Percentiles rank a stretch among this genome's conserved stretches.
Evolutionary conservation across 2,797 vertebrate genomes (phyloP).

Genomic region (Schizopygopsis pylzovi): DNA sequence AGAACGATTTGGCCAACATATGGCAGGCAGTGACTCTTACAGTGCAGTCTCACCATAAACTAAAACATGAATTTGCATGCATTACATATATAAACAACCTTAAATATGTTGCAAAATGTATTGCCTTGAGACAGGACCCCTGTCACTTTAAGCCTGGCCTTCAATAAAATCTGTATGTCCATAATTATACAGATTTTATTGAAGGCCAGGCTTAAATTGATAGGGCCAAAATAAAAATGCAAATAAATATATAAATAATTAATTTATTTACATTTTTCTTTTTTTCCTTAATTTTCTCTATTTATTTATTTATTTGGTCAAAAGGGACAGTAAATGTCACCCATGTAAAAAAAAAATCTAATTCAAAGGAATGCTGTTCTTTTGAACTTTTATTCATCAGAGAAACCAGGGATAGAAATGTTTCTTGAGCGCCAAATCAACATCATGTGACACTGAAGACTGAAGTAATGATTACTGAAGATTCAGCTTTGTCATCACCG

Average conservation of each 20-base stretch:
- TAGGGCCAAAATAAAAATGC: too few relatives aligned
- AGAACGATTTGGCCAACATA: conserved; percentile 63
- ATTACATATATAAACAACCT: not conserved
- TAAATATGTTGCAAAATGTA: not conserved
- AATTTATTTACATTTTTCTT: too few relatives aligned
- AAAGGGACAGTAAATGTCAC: too few relatives aligned
- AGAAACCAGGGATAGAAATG: not conserved
- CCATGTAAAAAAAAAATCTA: too few relatives aligned
- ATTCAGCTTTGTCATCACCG: not conserved
- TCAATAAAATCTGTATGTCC: not conserved
- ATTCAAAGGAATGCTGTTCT: not conserved
- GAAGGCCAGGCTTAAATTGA: too few relatives aligned
- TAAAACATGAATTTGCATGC: conserved; percentile 13
- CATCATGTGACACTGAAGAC: not conserved
- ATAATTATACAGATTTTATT: too few relatives aligned
- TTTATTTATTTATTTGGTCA: too few relatives aligned
- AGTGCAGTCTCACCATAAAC: not conserved
- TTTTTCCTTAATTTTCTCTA: too few relatives aligned
- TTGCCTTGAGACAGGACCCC: not conserved
- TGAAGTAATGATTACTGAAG: not conserved
- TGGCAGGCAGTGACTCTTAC: conserved; percentile 40
- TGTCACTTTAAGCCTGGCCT: not conserved
- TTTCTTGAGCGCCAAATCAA: not conserved
- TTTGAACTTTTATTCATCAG: not conserved
- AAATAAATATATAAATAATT: too few relatives aligned